Base-by-base conservation (phyloP, 2,888 invertebrate genomes). In the Steinernema carpocapsae region DNA sequence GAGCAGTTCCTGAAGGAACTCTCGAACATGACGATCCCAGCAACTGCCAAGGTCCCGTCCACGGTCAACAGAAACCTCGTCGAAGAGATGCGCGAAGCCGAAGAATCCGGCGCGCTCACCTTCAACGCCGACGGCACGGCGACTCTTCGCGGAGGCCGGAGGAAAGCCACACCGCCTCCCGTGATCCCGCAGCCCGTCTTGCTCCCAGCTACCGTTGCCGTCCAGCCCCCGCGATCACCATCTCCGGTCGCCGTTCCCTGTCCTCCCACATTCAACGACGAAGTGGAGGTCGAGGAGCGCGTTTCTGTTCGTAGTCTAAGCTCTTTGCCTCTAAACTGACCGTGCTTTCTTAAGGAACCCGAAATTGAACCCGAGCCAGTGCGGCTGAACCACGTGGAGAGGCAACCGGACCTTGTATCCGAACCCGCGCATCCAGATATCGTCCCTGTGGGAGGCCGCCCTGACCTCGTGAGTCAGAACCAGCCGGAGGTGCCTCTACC, bases 61-160 rank as follows among this genome's bases (percentile, higher is more conserved):
- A 76, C 76, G 59, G 76, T 74, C 0, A 75, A 78, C n/a, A 74
- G 85, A 6, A 78, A 85, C 52, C 74, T 86, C 24, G 71, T 81
- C 43, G 77, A 83, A 70, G 86, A 86, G 75, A 75, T 86, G 74
- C 51, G 78, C 26, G 76, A 82, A 46, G 86, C 85, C 1, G 78
- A 82, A 17, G 77, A 75, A 7, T 56, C 71, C 78, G 79, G 80
- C 26, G 76, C 79, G 12, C 72, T 82, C 45, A 51, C 75, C 19
- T 83, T 84, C 77, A 76, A 76, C 17, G 79, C 78, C 7, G 79
- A 85, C 52, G 85, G 85, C 37, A 51, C 72, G 26, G 81, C 82
- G 4, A 72, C 77, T 24, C 74, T 84, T 29, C 43, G 73, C 29
- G 78, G 79, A 19, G 76, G 77, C 10, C n/a, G 26, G 37, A 45